Conservation (phyloP, 2,888 invertebrate species). For the Anagyrus pseudococci region DNA sequence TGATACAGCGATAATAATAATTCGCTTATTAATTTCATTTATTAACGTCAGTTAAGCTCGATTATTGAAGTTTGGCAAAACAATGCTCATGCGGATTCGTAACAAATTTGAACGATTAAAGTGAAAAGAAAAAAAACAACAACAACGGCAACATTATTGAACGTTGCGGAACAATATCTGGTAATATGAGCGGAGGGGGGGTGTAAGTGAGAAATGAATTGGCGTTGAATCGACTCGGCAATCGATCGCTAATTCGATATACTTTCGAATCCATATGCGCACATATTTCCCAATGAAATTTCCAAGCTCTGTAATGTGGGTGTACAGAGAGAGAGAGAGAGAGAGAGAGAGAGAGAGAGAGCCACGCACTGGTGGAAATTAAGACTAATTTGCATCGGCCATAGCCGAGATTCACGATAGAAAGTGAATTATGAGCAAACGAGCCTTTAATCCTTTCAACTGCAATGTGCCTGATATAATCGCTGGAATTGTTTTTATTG, state of each 20-base stretch:
- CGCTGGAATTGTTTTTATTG: slow-evolving; percentile 7
- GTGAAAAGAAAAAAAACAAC: too few relatives aligned
- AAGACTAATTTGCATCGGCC: slow-evolving; percentile 47
- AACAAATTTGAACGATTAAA: too few relatives aligned
- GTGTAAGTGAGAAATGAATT: slow-evolving; percentile 26
- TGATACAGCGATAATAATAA: too few relatives aligned
- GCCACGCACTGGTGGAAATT: slow-evolving; percentile 45
- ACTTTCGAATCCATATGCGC: slow-evolving; percentile 15
- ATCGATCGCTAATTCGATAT: slow-evolving; percentile 29
- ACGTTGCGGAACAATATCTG: too few relatives aligned
- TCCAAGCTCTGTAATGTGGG: slow-evolving; percentile 12
- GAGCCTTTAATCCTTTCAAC: slow-evolving; percentile 30
- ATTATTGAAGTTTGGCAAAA: too few relatives aligned
- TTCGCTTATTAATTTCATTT: too few relatives aligned
- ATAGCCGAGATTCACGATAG: slow-evolving; percentile 43
- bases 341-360: too few relatives aligned
- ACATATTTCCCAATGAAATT: slow-evolving; percentile 29
- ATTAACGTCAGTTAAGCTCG: too few relatives aligned
- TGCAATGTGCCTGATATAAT: slow-evolving; percentile 14
- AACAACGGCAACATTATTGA: too few relatives aligned
- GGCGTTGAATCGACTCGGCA: background rate
- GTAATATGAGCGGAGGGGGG: background rate
- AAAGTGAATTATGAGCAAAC: slow-evolving; percentile 44
- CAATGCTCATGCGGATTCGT: too few relatives aligned
- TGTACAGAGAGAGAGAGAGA: too few relatives aligned